Conservation (phyloP, 2,113 vertebrate genomes). For the Centrocercus urophasianus region DNA sequence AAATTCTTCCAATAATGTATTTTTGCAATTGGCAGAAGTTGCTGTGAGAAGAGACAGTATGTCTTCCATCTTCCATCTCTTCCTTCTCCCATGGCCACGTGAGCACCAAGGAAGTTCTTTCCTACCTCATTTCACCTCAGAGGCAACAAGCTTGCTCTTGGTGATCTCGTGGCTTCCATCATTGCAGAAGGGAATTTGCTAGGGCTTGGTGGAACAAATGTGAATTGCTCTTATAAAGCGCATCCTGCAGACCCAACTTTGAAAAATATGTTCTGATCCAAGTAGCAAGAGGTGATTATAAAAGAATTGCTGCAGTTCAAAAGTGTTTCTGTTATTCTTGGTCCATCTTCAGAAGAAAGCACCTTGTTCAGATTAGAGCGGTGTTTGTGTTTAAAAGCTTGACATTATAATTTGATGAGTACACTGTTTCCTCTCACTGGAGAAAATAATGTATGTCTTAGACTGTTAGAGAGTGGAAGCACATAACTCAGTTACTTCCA, state of each 20-base stretch:
- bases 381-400: background rate
- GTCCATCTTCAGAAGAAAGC: background rate
- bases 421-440: background rate
- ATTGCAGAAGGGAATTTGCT: background rate
- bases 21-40: background rate
- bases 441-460: background rate
- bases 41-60: background rate
- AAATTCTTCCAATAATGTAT: background rate
- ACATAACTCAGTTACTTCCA: background rate
- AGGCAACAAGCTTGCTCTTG: background rate
- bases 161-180: background rate
- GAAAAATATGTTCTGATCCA: background rate
- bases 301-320: conserved; percentile 9
- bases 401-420: background rate
- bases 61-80: background rate
- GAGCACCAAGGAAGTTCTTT: background rate
- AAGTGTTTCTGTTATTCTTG: conserved; percentile 39
- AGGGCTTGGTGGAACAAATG: background rate
- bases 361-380: background rate
- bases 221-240: background rate
- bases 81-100: background rate
- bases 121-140: background rate
- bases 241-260: background rate
- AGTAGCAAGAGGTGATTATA: background rate
- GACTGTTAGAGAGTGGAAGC: background rate